A percentile compares a stretch with the other conserved stretches of the same genome.
phyloP scores from a whole-genome alignment of 2,797 vertebrate species.

The Oreochromis mossambicus region DNA sequence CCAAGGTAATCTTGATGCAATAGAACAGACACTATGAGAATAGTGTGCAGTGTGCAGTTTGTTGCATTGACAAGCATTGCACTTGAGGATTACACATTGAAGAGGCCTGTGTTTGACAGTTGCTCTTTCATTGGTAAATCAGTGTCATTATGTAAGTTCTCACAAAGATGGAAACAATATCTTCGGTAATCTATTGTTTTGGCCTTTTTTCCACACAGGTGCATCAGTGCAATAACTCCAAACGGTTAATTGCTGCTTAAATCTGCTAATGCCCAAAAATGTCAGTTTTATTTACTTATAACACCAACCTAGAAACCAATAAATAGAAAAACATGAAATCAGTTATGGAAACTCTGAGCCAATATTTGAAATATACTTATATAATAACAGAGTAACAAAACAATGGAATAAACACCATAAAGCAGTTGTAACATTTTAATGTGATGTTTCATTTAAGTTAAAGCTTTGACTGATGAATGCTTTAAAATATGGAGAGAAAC shows the following conservation, averaged over 20 bases:
- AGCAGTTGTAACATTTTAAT: not conserved
- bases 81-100: constrained; percentile 2
- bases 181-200: not conserved
- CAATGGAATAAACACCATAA: not conserved
- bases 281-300: constrained; percentile 58
- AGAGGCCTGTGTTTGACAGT: not conserved
- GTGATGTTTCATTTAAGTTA: not conserved
- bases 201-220: not conserved
- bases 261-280: constrained; percentile 34
- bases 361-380: constrained; percentile 3
- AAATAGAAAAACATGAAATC: constrained; percentile 13
- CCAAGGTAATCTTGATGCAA: constrained; percentile 60
- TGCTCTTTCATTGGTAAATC: not conserved
- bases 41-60: not conserved
- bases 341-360: constrained; percentile 3
- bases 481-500: not conserved
- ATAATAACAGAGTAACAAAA: constrained; percentile 24
- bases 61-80: not conserved
- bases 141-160: not conserved
- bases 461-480: not conserved
- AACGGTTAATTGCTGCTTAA: not conserved
- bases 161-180: not conserved
- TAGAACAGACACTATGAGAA: constrained; percentile 36
- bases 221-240: not conserved
- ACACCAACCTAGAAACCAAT: constrained; percentile 40